These are phyloP conservation scores for Celastrina argiolus DNA, from an alignment of 2,888 invertebrate species.

Conservation along the genomic window DNA sequence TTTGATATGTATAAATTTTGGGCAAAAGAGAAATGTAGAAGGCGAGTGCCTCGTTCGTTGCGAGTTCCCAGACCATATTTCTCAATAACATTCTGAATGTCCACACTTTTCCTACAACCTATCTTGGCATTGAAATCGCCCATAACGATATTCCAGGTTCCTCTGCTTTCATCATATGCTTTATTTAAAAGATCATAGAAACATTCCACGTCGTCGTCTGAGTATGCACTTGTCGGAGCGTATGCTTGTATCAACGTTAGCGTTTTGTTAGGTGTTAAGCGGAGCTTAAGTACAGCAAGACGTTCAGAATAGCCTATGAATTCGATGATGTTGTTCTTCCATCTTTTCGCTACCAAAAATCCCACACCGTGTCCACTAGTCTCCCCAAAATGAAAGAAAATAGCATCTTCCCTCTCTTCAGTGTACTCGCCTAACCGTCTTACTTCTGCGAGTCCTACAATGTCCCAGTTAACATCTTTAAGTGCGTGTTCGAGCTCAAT, in stretches of 20 bases:
- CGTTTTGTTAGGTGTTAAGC: not conserved
- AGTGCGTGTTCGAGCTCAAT: too few relatives aligned
- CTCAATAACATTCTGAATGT: not conserved
- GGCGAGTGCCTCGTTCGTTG: not conserved
- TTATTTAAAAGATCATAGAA: conserved; percentile 24
- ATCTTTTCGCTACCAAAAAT: conserved; percentile 25
- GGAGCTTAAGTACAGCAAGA: conserved; percentile 22
- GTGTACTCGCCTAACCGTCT: too few relatives aligned
- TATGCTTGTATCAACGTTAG: conserved; percentile 25
- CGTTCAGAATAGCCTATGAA: conserved; percentile 26
- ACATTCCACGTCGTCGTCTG: conserved; percentile 24
- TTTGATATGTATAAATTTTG: conserved; percentile 25
- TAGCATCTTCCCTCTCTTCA: conserved; percentile 29
- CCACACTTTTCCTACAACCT: not conserved
- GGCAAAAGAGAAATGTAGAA: conserved; percentile 27
- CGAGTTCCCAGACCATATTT: not conserved
- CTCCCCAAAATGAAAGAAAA: not conserved
- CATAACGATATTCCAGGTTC: conserved; percentile 23
- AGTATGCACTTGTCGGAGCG: not conserved
- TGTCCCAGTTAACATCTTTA: too few relatives aligned
- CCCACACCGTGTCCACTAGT: not conserved
- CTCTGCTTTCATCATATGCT: conserved; percentile 24
- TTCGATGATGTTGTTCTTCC: conserved; percentile 27
- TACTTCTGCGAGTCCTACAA: too few relatives aligned
- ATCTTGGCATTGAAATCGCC: conserved; percentile 18